Evolutionary conservation across 92 coral and sea anemone genomes (phyloP).

Genomic region (Montipora capitata): DNA sequence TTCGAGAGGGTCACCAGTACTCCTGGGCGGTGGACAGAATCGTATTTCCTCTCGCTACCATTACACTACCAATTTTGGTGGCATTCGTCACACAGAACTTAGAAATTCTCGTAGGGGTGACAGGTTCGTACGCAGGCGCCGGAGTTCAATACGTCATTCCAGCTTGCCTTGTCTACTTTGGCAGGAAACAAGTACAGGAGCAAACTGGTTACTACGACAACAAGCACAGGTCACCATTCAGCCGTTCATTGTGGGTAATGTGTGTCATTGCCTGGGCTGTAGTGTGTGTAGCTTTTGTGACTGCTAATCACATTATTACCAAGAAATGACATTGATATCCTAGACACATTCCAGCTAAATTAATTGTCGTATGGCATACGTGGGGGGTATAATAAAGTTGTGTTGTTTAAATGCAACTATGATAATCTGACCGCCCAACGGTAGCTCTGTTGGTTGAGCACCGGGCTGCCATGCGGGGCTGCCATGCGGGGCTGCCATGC

Average conservation of each 20-base stretch:
- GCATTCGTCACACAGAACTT: constrained; percentile 93
- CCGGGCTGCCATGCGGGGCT: too few relatives aligned
- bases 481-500: too few relatives aligned
- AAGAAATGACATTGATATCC: constrained; percentile 47
- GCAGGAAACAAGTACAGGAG: constrained; percentile 77
- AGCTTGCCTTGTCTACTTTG: constrained; percentile 86
- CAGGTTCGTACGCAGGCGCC: constrained; percentile 98
- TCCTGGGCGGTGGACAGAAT: constrained; percentile 88
- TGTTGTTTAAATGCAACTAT: too few relatives aligned
- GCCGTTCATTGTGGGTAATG: constrained; percentile 82
- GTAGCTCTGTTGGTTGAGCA: too few relatives aligned
- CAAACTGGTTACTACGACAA: constrained; percentile 83
- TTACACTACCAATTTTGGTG: constrained; percentile 87
- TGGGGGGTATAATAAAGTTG: too few relatives aligned
- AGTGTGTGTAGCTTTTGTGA: constrained; percentile 88
- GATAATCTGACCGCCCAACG: too few relatives aligned
- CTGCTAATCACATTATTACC: constrained; percentile 90
- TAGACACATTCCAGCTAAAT: background rate
- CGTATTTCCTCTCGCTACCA: constrained; percentile 87
- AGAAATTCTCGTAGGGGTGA: constrained; percentile 91
- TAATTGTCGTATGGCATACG: too few relatives aligned
- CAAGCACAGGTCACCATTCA: constrained; percentile 86
- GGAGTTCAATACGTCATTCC: constrained; percentile 99
- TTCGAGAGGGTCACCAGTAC: constrained; percentile 80
- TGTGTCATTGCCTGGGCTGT: constrained; percentile 89